A percentile compares a stretch with the other conserved stretches of the same genome.
Evolutionary conservation across 2,113 vertebrate genomes (phyloP).

Genomic region (Planiliza haematocheilus): DNA sequence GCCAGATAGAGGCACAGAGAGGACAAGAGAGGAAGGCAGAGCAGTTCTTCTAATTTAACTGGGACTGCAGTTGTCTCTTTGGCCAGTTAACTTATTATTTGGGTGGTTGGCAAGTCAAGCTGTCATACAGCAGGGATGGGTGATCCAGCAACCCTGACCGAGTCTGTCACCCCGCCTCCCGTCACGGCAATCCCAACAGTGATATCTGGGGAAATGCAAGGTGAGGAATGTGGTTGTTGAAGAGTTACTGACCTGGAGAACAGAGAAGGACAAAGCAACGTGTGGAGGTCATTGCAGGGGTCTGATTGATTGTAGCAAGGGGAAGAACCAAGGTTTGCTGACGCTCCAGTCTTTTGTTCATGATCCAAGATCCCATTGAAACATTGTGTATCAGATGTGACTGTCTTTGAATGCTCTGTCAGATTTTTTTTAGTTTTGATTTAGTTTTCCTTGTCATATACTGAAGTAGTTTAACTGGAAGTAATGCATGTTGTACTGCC

Average conservation of each 20-base stretch:
- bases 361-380: neutral
- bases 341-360: neutral
- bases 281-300: constrained; percentile 22
- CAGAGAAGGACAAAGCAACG: constrained; percentile 6
- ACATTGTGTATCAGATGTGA: too few species aligned
- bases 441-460: too few species aligned
- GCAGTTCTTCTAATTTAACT: neutral
- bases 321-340: neutral
- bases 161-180: constrained; percentile 28
- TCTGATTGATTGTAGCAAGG: neutral
- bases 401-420: neutral
- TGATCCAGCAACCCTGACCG: constrained; percentile 58
- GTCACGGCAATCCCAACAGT: constrained; percentile 25
- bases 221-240: constrained; percentile 43
- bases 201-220: constrained; percentile 59
- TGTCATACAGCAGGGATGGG: constrained; percentile 63
- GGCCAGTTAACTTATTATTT: neutral
- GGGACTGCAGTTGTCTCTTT: neutral
- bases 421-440: too few species aligned
- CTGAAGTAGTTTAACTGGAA: neutral
- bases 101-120: neutral
- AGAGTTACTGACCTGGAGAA: neutral
- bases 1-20: neutral
- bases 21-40: neutral
- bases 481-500: too few species aligned